Percentiles rank a stretch among this genome's conserved stretches.
Conservation (phyloP, 2,797 vertebrate species). For the Carapus acus region DNA sequence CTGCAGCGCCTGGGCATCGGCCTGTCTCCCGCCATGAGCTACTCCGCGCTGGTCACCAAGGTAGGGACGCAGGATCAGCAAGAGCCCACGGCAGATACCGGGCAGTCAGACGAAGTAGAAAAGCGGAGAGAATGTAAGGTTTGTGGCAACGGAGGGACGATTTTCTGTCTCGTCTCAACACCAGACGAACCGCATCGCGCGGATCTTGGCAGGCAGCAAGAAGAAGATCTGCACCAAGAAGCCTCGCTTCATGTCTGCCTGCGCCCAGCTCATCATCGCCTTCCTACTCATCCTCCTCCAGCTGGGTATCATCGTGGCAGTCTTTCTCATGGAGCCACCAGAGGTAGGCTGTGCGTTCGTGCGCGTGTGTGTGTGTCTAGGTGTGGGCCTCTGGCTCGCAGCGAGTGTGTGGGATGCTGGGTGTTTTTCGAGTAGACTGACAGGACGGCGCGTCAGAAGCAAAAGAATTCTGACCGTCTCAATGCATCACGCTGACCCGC, state of each 20-base stretch:
- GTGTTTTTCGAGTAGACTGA: background rate
- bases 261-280: slow-evolving; percentile 93
- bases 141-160: no score
- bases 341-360: slow-evolving; percentile 65
- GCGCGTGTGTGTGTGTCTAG: slow-evolving; percentile 3
- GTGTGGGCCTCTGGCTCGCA: background rate
- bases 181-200: slow-evolving; percentile 86
- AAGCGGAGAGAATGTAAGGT: no score
- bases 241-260: slow-evolving; percentile 98
- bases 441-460: no score
- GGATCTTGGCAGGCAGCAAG: slow-evolving; percentile 98
- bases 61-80: no score
- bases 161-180: slow-evolving; percentile 55
- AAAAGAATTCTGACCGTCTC: no score
- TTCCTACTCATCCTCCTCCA: slow-evolving; percentile 94
- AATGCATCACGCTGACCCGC: no score
- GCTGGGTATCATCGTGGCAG: slow-evolving; percentile 91
- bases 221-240: slow-evolving; percentile 99
- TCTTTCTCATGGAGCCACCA: slow-evolving; percentile 95
- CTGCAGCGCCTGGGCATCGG: slow-evolving; percentile 94
- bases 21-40: slow-evolving; percentile 97
- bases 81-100: no score
- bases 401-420: no score
- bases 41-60: slow-evolving; percentile 97
- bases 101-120: no score